phyloP scores from a whole-genome alignment of 2,113 vertebrate species.

The Nesoenas mayeri region DNA sequence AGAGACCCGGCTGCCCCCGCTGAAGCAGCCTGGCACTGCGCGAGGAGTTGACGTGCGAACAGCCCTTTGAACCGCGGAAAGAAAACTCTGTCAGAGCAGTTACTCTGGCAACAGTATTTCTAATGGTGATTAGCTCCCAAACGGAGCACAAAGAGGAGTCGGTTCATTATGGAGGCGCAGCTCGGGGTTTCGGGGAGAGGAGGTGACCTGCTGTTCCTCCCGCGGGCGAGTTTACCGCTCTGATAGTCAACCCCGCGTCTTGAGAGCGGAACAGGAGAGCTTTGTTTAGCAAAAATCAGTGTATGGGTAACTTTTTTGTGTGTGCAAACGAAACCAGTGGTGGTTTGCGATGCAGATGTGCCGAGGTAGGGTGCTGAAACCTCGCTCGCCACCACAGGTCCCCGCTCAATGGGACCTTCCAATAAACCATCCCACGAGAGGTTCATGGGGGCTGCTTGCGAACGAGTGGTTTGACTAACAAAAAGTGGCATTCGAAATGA shows the following conservation, averaged over 20 bases:
- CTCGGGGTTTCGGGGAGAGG: neutral
- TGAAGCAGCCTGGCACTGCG: neutral
- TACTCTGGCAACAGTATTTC: constrained; percentile 30
- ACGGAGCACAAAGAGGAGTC: neutral
- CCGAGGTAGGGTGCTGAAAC: neutral
- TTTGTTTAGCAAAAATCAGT: neutral
- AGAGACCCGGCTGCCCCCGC: neutral
- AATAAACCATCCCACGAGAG: fast-evolving
- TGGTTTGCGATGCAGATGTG: fast-evolving
- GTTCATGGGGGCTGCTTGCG: neutral
- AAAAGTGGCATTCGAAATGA: neutral
- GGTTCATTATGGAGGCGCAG: neutral
- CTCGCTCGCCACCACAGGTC: fast-evolving
- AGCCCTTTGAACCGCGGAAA: neutral
- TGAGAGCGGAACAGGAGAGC: fast-evolving
- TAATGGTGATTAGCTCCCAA: neutral
- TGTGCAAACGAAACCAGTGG: fast-evolving
- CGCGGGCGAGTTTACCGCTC: fast-evolving
- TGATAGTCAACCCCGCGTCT: fast-evolving
- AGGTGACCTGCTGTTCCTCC: neutral
- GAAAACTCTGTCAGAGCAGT: constrained; percentile 11
- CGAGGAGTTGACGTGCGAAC: neutral
- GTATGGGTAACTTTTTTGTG: fast-evolving
- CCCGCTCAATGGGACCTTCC: neutral
- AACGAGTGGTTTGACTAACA: neutral